A percentile compares a stretch with the other conserved stretches of the same genome.
Evolutionary conservation across 2,888 invertebrate genomes (phyloP).

Genomic region (Ellobium chinense): DNA sequence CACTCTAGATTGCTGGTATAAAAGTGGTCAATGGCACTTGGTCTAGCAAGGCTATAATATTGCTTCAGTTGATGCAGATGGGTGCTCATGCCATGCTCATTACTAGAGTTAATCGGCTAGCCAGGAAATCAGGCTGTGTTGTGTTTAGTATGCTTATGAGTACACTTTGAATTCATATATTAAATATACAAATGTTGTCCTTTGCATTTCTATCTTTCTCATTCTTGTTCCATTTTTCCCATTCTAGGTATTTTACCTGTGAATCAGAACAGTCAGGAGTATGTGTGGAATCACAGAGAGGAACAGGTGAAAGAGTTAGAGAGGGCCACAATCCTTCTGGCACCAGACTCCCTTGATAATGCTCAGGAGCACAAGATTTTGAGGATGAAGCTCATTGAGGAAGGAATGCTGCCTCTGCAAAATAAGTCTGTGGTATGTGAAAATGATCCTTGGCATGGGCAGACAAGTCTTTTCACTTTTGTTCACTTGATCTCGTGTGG

Average conservation of each 20-base stretch:
- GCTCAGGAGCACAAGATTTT: slow-evolving; percentile 86
- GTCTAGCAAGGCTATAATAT: too few species aligned
- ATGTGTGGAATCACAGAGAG: slow-evolving; percentile 86
- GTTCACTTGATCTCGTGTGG: too few species aligned
- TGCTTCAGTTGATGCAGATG: too few species aligned
- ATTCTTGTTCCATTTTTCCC: not conserved
- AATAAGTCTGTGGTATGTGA: slow-evolving; percentile 81
- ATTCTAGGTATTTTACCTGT: slow-evolving; percentile 87
- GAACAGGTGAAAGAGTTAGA: slow-evolving; percentile 87
- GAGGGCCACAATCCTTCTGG: slow-evolving; percentile 85
- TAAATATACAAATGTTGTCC: not conserved
- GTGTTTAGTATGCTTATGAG: too few species aligned
- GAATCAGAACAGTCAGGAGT: slow-evolving; percentile 87
- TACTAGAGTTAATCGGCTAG: too few species aligned
- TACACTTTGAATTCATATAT: too few species aligned
- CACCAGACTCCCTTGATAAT: slow-evolving; percentile 84
- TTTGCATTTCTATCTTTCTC: not conserved
- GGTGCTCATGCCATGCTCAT: too few species aligned
- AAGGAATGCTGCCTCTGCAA: slow-evolving; percentile 83
- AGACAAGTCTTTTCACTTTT: too few species aligned
- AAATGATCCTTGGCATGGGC: too few species aligned
- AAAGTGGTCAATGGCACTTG: too few species aligned
- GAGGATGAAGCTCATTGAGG: slow-evolving; percentile 90
- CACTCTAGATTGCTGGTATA: too few species aligned
- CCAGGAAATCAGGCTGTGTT: too few species aligned